A percentile compares a stretch with the other conserved stretches of the same genome.
These are phyloP conservation scores for Dexiosoma caninum DNA, from an alignment of 2,888 invertebrate species.

Conservation along the genomic window DNA sequence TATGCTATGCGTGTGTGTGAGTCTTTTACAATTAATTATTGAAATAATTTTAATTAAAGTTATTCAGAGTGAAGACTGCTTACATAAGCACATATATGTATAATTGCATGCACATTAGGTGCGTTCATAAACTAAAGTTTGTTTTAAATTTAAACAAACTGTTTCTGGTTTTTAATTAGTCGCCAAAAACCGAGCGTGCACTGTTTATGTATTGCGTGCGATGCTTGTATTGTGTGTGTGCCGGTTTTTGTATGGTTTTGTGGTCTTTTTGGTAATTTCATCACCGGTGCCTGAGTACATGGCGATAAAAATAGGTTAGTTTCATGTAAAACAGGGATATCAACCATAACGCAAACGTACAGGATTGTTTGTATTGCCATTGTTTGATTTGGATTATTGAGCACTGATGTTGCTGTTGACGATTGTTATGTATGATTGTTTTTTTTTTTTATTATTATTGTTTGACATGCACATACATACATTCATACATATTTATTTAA, in stretches of 20 bases:
- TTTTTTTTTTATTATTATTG: background rate
- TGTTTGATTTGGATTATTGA: constrained; percentile 14
- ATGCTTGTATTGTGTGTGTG: too few relatives aligned
- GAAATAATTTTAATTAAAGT: too few relatives aligned
- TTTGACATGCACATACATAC: too few relatives aligned
- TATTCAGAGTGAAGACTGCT: too few relatives aligned
- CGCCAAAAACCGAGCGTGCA: too few relatives aligned
- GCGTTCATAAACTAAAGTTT: too few relatives aligned
- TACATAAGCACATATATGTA: background rate
- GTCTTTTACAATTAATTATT: too few relatives aligned
- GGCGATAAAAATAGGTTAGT: background rate
- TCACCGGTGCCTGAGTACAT: background rate
- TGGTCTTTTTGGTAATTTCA: constrained; percentile 24
- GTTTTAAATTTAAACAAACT: too few relatives aligned
- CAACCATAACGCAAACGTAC: constrained; percentile 14
- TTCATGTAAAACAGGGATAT: background rate
- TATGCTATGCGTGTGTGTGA: too few relatives aligned
- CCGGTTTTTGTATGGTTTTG: too few relatives aligned
- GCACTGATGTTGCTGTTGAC: background rate
- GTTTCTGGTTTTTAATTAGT: too few relatives aligned
- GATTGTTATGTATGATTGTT: background rate
- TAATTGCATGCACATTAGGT: background rate
- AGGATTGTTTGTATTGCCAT: constrained; percentile 21
- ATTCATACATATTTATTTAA: constrained; percentile 38
- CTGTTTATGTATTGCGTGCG: too few relatives aligned